phyloP scores from a whole-genome alignment of 2,797 vertebrate genomes.

The Cichlasoma orientale region DNA sequence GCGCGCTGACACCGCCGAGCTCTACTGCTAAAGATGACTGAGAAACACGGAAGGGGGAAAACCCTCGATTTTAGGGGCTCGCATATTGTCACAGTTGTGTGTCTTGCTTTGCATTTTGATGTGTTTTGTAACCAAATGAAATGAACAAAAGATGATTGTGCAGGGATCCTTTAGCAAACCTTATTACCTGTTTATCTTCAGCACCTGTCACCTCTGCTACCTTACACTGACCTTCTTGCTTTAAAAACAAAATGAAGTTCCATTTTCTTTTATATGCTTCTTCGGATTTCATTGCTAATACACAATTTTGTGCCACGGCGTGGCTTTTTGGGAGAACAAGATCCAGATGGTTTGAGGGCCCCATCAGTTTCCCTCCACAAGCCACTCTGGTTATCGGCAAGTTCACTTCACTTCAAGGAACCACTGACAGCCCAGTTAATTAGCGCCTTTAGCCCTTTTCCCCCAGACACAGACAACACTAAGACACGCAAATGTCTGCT shows the following conservation, averaged over 20 bases:
- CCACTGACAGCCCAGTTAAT: conserved; percentile 83
- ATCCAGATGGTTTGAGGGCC: conserved; percentile 76
- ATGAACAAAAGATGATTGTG: neutral
- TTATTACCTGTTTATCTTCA: conserved; percentile 10
- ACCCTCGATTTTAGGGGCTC: neutral
- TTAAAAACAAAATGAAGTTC: neutral
- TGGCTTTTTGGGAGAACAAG: conserved; percentile 64
- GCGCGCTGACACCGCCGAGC: conserved; percentile 43
- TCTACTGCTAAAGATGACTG: conserved; percentile 16
- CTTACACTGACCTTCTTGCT: neutral
- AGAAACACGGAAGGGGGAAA: conserved; percentile 20
- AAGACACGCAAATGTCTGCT: conserved; percentile 28
- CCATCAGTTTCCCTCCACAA: conserved; percentile 61
- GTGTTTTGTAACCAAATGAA: neutral
- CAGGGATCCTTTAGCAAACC: neutral
- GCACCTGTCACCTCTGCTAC: conserved; percentile 1
- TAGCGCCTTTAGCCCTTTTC: conserved; percentile 74
- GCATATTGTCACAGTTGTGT: neutral
- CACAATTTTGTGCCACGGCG: conserved; percentile 37
- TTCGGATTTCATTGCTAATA: conserved; percentile 9
- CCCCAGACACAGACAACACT: conserved; percentile 43
- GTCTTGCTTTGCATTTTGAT: neutral
- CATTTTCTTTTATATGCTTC: neutral
- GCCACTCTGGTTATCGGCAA: conserved; percentile 78
- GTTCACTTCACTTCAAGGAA: conserved; percentile 81